Percentiles rank a stretch among this genome's conserved stretches.
Evolutionary conservation across 2,113 vertebrate species (phyloP).

Genomic region (Crotalus helleri): DNA sequence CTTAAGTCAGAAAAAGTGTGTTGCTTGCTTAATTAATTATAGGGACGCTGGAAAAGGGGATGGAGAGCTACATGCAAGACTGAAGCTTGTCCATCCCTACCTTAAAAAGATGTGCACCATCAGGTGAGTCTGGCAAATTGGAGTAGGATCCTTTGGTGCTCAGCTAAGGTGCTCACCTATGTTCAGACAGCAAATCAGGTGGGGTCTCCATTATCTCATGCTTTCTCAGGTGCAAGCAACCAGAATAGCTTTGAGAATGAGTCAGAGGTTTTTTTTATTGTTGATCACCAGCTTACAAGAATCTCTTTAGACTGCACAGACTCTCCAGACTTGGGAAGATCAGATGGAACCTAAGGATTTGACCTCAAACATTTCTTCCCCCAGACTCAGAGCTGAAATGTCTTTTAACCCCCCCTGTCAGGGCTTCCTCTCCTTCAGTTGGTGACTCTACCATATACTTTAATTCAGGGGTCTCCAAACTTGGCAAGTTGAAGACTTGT

Average conservation of each 20-base stretch:
- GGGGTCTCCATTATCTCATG: background rate
- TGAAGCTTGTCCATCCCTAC: background rate
- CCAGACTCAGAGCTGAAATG: too few relatives aligned
- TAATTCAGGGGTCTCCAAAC: background rate
- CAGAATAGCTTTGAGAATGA: too few relatives aligned
- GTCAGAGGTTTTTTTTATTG: too few relatives aligned
- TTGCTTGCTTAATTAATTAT: background rate
- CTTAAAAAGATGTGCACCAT: background rate
- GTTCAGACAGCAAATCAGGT: background rate
- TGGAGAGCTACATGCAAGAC: background rate
- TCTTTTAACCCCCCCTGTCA: too few relatives aligned
- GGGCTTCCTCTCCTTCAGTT: background rate
- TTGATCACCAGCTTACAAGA: too few relatives aligned
- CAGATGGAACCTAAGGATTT: too few relatives aligned
- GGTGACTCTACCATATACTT: background rate
- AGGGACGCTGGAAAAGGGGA: background rate
- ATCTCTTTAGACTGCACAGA: too few relatives aligned
- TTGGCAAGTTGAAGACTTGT: background rate
- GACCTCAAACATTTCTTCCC: too few relatives aligned
- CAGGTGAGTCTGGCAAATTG: background rate
- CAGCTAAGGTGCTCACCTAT: background rate
- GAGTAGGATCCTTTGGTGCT: background rate
- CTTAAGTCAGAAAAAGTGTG: background rate
- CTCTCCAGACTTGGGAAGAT: too few relatives aligned
- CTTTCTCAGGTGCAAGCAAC: background rate